Conservation (phyloP, 1,140 invertebrate genomes). For the Calliphora vicina region DNA sequence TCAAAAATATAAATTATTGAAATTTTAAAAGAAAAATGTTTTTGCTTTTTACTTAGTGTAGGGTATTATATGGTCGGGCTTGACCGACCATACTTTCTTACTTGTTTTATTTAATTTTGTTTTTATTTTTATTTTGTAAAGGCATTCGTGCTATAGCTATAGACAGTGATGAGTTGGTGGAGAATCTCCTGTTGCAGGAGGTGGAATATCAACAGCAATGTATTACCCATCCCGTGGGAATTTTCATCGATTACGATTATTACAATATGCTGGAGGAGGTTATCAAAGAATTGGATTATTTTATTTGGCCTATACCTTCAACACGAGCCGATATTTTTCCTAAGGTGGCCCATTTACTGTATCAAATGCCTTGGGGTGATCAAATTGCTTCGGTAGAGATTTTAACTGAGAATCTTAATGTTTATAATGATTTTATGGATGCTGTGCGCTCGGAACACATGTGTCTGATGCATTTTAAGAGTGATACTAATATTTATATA, state of each 20-base stretch:
- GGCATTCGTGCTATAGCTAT: slow-evolving; percentile 54
- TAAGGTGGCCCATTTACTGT: slow-evolving; percentile 56
- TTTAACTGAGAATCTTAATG: slow-evolving; percentile 52
- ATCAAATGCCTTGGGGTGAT: slow-evolving; percentile 61
- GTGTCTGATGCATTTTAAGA: slow-evolving; percentile 62
- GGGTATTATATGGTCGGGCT: no score
- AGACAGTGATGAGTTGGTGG: slow-evolving; percentile 46
- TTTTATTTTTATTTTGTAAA: slow-evolving; percentile 36
- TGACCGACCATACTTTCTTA: no score
- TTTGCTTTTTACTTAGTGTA: no score
- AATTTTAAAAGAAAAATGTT: no score
- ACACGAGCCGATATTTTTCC: slow-evolving; percentile 50
- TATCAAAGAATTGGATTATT: slow-evolving; percentile 57
- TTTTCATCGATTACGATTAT: slow-evolving; percentile 55
- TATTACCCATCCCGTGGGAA: slow-evolving; percentile 51
- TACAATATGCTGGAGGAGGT: slow-evolving; percentile 50
- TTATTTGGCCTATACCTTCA: slow-evolving; percentile 60
- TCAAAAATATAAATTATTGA: no score
- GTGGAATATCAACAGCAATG: slow-evolving; percentile 60
- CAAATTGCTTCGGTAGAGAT: slow-evolving; percentile 61
- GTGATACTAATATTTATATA: slow-evolving; percentile 57
- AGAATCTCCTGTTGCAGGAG: slow-evolving; percentile 57
- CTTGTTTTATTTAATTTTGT: neutral
- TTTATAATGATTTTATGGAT: slow-evolving; percentile 61
- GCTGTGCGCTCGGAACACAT: slow-evolving; percentile 56